Evolutionary conservation across 2,113 vertebrate genomes (phyloP).

Genomic region (Paradisaea rubra): DNA sequence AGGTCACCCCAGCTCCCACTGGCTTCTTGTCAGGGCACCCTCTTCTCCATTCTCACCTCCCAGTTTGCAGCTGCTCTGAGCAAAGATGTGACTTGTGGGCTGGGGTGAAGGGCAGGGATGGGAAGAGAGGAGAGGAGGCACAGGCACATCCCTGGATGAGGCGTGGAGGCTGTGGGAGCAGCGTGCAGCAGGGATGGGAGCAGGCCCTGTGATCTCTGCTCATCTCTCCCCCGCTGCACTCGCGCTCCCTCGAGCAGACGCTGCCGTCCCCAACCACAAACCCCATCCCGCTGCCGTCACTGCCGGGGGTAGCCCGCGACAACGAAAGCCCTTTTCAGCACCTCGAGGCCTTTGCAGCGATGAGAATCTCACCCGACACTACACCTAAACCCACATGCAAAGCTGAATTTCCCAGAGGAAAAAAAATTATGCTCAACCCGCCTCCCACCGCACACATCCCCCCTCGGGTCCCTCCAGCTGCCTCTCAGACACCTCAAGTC

Average conservation of each 20-base stretch:
- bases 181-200: neutral
- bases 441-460: accelerated
- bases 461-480: neutral
- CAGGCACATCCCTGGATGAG: neutral
- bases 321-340: neutral
- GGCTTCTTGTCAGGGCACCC: neutral
- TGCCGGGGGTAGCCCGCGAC: neutral
- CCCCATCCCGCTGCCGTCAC: neutral
- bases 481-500: neutral
- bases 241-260: accelerated
- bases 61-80: neutral
- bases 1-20: neutral
- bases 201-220: neutral
- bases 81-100: neutral
- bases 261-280: constrained; percentile 1
- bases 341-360: constrained; percentile 19
- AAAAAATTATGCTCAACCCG: neutral
- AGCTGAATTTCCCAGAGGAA: constrained; percentile 48
- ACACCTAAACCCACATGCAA: constrained; percentile 49
- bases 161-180: accelerated
- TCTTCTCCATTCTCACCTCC: neutral
- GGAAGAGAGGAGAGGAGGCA: neutral
- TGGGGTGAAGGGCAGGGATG: neutral
- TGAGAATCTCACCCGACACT: constrained; percentile 6
- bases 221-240: accelerated